These are phyloP conservation scores for Solea senegalensis DNA, from an alignment of 2,113 vertebrate genomes.

Conservation along the genomic window DNA sequence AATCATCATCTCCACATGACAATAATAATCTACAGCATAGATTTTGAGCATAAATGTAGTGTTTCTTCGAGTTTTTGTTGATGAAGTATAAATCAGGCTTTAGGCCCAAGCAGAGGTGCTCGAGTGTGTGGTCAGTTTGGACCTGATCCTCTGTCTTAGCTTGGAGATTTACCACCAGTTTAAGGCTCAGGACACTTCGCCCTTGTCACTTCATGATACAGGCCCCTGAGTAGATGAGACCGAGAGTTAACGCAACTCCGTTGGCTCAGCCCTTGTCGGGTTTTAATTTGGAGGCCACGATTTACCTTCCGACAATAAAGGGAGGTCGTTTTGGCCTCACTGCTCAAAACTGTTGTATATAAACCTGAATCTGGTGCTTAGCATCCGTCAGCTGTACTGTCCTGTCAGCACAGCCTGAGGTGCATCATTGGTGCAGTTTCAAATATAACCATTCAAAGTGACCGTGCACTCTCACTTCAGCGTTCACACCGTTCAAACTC, in stretches of 20 bases:
- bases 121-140: no score
- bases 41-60: no score
- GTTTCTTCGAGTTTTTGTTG: no score
- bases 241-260: constrained; percentile 1
- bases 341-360: constrained; percentile 13
- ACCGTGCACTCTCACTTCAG: neutral
- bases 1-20: no score
- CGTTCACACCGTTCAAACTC: constrained; percentile 12
- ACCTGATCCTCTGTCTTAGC: neutral
- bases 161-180: neutral
- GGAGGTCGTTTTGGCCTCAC: neutral
- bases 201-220: neutral
- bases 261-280: constrained; percentile 12
- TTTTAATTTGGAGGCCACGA: neutral
- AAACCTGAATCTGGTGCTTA: constrained; percentile 48
- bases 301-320: constrained; percentile 4
- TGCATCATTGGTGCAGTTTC: constrained; percentile 30
- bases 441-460: neutral
- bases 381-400: constrained; percentile 25
- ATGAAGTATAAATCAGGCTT: no score
- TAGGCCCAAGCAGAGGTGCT: no score
- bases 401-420: constrained; percentile 17
- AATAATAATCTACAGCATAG: no score
- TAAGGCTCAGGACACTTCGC: neutral
- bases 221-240: constrained; percentile 20